A percentile compares a stretch with the other conserved stretches of the same genome.
These are phyloP conservation scores for Drosophila parthenogenetica DNA, from an alignment of 2,888 invertebrate species.

Conservation along the genomic window DNA sequence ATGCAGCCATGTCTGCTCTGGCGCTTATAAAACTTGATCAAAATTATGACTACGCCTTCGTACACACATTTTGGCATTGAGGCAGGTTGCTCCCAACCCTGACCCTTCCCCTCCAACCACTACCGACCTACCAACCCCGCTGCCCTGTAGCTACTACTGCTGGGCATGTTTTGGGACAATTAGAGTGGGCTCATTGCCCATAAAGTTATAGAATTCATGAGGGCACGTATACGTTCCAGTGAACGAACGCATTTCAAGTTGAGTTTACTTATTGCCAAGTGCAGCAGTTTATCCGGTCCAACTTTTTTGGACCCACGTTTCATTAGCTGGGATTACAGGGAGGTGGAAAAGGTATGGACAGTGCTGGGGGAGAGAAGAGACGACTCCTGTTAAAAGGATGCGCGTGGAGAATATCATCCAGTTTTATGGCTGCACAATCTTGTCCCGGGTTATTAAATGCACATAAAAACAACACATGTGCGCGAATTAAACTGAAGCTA, in stretches of 20 bases:
- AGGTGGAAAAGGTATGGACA: not conserved
- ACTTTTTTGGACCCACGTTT: slow-evolving; percentile 58
- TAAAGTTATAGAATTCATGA: slow-evolving; percentile 79
- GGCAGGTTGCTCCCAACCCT: slow-evolving; percentile 40
- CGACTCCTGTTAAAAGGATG: slow-evolving; percentile 24
- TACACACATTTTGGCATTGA: slow-evolving; percentile 56
- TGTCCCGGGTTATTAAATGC: slow-evolving; percentile 42
- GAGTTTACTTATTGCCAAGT: slow-evolving; percentile 70
- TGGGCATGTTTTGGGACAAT: slow-evolving; percentile 56
- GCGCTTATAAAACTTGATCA: slow-evolving; percentile 77
- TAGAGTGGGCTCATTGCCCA: slow-evolving; percentile 73
- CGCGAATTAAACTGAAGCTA: slow-evolving; percentile 5
- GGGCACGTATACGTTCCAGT: slow-evolving; percentile 50
- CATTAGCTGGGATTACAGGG: slow-evolving; percentile 59
- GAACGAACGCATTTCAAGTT: slow-evolving; percentile 54
- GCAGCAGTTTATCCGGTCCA: slow-evolving; percentile 59
- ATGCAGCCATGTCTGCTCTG: slow-evolving; percentile 43
- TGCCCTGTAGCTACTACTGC: slow-evolving; percentile 4
- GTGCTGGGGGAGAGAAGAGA: not conserved
- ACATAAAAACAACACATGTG: slow-evolving; percentile 38
- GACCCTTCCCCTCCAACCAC: not conserved
- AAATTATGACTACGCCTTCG: slow-evolving; percentile 72
- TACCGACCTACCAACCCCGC: not conserved
- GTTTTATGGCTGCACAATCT: slow-evolving; percentile 50
- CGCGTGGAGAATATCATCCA: slow-evolving; percentile 9